Evolutionary conservation across 2,888 invertebrate species (phyloP), one percentile per base, ranked within the genome.

Genomic region (Acanthosepion lycidas): DNA sequence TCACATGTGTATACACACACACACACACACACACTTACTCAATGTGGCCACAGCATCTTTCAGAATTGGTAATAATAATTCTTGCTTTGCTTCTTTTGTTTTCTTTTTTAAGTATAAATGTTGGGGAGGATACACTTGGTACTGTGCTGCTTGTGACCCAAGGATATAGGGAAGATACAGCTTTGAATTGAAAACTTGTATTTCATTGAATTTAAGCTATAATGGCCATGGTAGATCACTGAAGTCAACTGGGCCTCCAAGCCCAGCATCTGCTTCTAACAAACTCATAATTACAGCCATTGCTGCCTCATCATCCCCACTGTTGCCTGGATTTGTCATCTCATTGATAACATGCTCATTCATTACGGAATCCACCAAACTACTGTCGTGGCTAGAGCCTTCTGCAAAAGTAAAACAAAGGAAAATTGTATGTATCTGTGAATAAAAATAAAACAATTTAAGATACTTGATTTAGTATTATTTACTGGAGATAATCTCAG

Each of bases 251-350:
- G 98, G 98, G 0, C 98, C 99, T 8, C 99, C 99, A 59, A 99
- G 98, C 0, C 99, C 99, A 0, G 99, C 99, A 97, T 99, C 99
- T 0, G 99, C 99, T 97, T 99, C 99, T 93, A 99, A 97, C 51
- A 99, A 98, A 97, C 98, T 99, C 99, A 99, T 99, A 96, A 99
- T 98, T 96, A 99, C 99, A 1, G 99, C 98, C 98, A 99, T 99
- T 12, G 99, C 98, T 6, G 99, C 99, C 97, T 99, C 99, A 96
- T 99, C 98, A 97, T 96, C 96, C 94, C 96, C 96, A 48, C 96
- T 96, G 59, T 96, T 96, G 28, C 96, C 96, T 8, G 96, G 95
- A 53, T 96, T 96, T 59, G 96, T 95, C n/a, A 96, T 95, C 51
- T 96, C 96, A 93, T 96, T 96, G 91, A 96, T 95, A 3, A 95